A percentile compares a stretch with the other conserved stretches of the same genome.
Conservation (phyloP, 2,888 invertebrate genomes). For the Terebella lapidaria region DNA sequence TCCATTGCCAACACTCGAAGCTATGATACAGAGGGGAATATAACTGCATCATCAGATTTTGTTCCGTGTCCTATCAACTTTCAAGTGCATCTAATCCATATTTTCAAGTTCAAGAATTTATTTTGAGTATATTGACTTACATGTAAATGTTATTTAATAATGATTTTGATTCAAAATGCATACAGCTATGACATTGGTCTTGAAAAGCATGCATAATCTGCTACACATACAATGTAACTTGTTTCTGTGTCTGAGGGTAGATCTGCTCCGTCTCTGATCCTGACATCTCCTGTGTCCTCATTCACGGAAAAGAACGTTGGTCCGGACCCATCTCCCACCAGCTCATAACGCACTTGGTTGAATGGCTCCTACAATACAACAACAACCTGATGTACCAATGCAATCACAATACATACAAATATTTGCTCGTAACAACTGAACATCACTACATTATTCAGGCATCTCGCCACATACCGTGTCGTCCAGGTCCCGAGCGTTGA, state of each 20-base stretch:
- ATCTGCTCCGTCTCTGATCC: conserved; percentile 15
- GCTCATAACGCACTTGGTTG: conserved; percentile 31
- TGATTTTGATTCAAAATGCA: too few relatives aligned
- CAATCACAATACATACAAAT: not conserved
- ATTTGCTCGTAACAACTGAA: too few relatives aligned
- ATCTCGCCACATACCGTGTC: conserved; percentile 15
- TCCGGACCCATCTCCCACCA: conserved; percentile 38
- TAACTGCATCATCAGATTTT: not conserved
- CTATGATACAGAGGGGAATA: conserved; percentile 26
- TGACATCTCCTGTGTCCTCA: conserved; percentile 24
- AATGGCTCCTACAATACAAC: conserved; percentile 33
- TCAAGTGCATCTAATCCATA: too few relatives aligned
- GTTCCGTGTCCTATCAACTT: too few relatives aligned
- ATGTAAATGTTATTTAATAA: too few relatives aligned
- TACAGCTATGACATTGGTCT: too few relatives aligned
- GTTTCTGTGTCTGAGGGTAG: conserved; percentile 20
- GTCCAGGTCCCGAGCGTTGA: conserved; percentile 20
- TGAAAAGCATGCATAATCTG: too few relatives aligned
- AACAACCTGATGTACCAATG: not conserved
- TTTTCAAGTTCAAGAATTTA: too few relatives aligned
- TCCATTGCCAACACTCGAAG: conserved; percentile 35
- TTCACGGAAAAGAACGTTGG: conserved; percentile 34
- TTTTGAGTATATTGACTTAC: too few relatives aligned
- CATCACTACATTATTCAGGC: not conserved
- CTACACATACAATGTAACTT: conserved; percentile 17